These are phyloP conservation scores for Pediacus dermestoides DNA, from an alignment of 2,888 invertebrate genomes.

Conservation along the genomic window DNA sequence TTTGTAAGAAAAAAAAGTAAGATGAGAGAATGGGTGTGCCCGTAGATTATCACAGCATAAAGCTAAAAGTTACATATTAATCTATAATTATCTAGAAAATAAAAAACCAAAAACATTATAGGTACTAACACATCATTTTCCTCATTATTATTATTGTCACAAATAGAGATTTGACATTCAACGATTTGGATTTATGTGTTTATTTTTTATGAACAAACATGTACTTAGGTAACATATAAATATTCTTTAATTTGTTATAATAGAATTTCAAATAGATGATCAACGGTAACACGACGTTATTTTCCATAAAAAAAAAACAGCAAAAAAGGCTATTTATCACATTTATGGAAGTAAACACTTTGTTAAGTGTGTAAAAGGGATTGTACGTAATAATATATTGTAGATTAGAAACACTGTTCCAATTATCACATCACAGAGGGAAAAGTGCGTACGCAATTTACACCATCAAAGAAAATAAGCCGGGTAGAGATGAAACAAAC, in stretches of 20 bases:
- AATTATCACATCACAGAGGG: constrained; percentile 3
- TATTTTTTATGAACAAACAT: too few relatives aligned
- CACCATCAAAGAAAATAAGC: background rate
- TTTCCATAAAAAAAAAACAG: constrained; percentile 6
- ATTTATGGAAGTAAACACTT: constrained; percentile 43
- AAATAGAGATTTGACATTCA: constrained; percentile 14
- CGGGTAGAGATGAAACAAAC: constrained; percentile 4
- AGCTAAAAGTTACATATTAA: constrained; percentile 14
- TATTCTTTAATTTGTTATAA: background rate
- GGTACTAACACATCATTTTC: constrained; percentile 2
- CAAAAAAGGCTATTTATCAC: constrained; percentile 37
- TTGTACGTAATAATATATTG: background rate
- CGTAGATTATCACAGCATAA: constrained; percentile 33
- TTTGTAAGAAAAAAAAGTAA: too few relatives aligned
- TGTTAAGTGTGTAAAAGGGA: constrained; percentile 9
- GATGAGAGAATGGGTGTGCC: constrained; percentile 26
- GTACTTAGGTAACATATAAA: background rate
- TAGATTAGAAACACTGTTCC: background rate
- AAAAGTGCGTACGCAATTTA: background rate
- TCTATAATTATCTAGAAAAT: too few relatives aligned
- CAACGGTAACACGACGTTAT: constrained; percentile 6
- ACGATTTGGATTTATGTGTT: constrained; percentile 5
- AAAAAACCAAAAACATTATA: constrained; percentile 18
- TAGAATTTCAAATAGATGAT: constrained; percentile 4
- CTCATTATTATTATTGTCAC: constrained; percentile 18